Percentiles rank a stretch among this genome's conserved stretches.
phyloP scores from a whole-genome alignment of 2,888 invertebrate genomes.

The Cenopis cana region DNA sequence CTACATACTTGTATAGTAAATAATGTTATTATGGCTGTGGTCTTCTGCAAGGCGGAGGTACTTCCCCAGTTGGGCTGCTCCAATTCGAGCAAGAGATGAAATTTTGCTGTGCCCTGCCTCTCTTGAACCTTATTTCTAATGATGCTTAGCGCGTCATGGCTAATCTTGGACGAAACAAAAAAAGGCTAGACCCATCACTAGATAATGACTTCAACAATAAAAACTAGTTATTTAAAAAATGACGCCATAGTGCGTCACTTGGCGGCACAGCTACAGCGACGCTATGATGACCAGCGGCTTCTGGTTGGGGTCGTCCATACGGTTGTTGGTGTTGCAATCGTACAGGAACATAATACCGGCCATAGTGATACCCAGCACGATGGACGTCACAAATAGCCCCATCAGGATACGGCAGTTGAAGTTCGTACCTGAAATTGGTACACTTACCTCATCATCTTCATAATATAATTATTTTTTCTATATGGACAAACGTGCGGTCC shows the following conservation, averaged over 20 bases:
- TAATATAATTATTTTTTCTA: too few relatives aligned
- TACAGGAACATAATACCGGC: conserved; percentile 55
- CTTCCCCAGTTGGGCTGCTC: too few relatives aligned
- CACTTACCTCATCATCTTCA: too few relatives aligned
- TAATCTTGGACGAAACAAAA: background rate
- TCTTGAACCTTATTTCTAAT: too few relatives aligned
- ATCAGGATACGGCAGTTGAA: conserved; percentile 59
- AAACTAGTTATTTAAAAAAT: background rate
- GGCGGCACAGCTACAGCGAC: background rate
- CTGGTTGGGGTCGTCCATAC: conserved; percentile 33
- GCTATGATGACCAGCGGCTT: conserved; percentile 23
- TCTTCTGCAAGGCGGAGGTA: too few relatives aligned
- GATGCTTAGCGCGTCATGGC: background rate
- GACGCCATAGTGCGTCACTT: background rate
- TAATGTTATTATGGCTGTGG: too few relatives aligned
- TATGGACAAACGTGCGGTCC: too few relatives aligned
- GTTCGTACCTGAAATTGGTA: conserved; percentile 14
- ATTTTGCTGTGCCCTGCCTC: too few relatives aligned
- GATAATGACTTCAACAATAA: too few relatives aligned
- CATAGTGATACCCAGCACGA: conserved; percentile 52
- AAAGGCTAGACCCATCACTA: background rate
- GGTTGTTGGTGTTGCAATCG: conserved; percentile 55
- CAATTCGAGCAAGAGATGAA: too few relatives aligned
- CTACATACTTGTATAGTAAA: too few relatives aligned
- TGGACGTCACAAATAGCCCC: conserved; percentile 51